These are phyloP conservation scores for Haemorhous mexicanus DNA, from an alignment of 2,113 vertebrate species.

Conservation along the genomic window DNA sequence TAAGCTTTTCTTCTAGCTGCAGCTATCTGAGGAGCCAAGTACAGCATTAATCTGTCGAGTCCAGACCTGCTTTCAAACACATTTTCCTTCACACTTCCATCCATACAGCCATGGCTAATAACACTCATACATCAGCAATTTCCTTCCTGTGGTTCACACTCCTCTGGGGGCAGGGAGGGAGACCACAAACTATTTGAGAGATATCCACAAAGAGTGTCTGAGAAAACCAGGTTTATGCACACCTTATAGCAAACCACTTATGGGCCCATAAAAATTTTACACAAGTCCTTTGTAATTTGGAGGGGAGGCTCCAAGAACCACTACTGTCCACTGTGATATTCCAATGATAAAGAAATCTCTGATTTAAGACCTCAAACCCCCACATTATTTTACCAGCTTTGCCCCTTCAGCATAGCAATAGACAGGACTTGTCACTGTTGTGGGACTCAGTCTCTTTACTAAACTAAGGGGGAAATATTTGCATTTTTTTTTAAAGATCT, in stretches of 20 bases:
- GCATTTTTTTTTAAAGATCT: background rate
- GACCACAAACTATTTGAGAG: background rate
- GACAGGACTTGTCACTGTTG: background rate
- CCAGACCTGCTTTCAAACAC: background rate
- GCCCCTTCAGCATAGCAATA: background rate
- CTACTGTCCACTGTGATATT: background rate
- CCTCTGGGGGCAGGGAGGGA: background rate
- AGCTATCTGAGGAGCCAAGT: background rate
- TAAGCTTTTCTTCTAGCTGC: background rate
- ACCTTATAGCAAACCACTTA: background rate
- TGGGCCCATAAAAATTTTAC: background rate
- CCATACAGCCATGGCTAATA: background rate
- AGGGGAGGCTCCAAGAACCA: background rate
- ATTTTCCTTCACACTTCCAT: background rate
- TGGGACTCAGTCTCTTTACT: background rate
- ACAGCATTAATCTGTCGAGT: background rate
- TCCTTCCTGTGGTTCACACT: background rate
- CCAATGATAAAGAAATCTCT: background rate
- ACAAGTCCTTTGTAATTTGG: background rate
- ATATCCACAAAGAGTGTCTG: background rate
- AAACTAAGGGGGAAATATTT: background rate
- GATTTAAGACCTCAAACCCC: background rate
- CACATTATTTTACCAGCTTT: background rate
- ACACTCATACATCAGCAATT: slow-evolving; percentile 1
- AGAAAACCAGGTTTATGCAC: background rate